Percentiles rank a stretch among this genome's conserved stretches.
phyloP scores from a whole-genome alignment of 1,140 invertebrate genomes.

The Rhagoletis zephyria region DNA sequence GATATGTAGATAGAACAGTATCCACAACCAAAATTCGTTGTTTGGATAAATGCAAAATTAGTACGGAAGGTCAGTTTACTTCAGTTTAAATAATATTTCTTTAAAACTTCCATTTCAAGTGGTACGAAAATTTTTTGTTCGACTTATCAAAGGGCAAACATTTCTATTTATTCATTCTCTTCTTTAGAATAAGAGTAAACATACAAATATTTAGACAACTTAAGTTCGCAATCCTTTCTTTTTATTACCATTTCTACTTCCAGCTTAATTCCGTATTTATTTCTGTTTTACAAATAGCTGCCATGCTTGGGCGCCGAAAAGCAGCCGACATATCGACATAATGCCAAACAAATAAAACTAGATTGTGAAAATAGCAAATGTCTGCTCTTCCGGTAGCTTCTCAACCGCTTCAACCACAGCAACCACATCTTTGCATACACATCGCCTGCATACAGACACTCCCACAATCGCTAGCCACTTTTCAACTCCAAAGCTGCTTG shows the following conservation, averaged over 20 bases:
- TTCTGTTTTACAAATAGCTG: constrained; percentile 16
- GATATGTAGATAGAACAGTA: too few relatives aligned
- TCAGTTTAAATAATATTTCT: too few relatives aligned
- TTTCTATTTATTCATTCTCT: not conserved
- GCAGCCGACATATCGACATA: not conserved
- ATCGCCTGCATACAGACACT: not conserved
- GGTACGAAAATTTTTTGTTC: too few relatives aligned
- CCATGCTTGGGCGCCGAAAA: not conserved
- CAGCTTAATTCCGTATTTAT: constrained; percentile 14
- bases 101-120: too few relatives aligned
- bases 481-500: not conserved
- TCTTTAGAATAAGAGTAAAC: not conserved
- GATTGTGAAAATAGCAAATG: constrained; percentile 3
- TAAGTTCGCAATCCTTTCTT: not conserved
- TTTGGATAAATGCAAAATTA: too few relatives aligned
- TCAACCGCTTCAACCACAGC: not conserved
- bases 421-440: not conserved
- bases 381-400: constrained; percentile 28
- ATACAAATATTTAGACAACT: constrained; percentile 18
- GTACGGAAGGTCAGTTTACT: too few relatives aligned
- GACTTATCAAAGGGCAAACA: not conserved
- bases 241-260: not conserved
- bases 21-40: too few relatives aligned
- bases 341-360: constrained; percentile 38
- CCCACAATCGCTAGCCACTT: not conserved